These are phyloP conservation scores for Silurus aristotelis DNA, from an alignment of 2,797 vertebrate genomes.

Conservation along the genomic window DNA sequence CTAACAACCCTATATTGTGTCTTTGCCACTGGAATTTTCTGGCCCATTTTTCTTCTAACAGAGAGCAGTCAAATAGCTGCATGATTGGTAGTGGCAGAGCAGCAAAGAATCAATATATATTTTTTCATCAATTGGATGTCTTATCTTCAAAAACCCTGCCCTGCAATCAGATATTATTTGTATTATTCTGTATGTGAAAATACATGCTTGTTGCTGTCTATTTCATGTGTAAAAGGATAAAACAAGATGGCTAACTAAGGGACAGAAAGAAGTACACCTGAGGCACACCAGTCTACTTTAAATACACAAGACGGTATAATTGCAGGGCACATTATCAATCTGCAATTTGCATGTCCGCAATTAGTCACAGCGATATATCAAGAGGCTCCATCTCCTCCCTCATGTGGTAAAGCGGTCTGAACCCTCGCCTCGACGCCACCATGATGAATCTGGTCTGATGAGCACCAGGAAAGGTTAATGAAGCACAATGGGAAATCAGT, in stretches of 20 bases:
- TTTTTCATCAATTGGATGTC: constrained; percentile 33
- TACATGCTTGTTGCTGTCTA: neutral
- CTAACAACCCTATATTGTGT: constrained; percentile 19
- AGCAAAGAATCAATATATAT: constrained; percentile 42
- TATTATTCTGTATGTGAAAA: neutral
- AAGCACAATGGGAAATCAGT: constrained; percentile 74
- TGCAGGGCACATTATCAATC: constrained; percentile 52
- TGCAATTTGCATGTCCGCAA: constrained; percentile 61
- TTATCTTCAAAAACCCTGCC: constrained; percentile 34
- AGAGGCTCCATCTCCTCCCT: constrained; percentile 56
- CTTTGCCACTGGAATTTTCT: constrained; percentile 20
- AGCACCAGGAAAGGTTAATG: constrained; percentile 72
- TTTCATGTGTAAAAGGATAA: neutral
- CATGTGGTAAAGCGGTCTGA: constrained; percentile 28
- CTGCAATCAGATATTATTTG: constrained; percentile 13
- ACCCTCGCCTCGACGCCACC: constrained; percentile 61
- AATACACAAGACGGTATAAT: constrained; percentile 45
- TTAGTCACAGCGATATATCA: constrained; percentile 51
- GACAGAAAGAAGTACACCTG: constrained; percentile 42
- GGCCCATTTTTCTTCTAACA: constrained; percentile 10
- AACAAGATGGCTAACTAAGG: constrained; percentile 11
- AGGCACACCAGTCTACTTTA: constrained; percentile 32
- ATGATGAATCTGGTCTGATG: constrained; percentile 60
- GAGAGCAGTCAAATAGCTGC: constrained; percentile 34
- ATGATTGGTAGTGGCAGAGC: constrained; percentile 13